These are phyloP conservation scores for Caenorhabditis plicata DNA, from an alignment of 2,888 invertebrate species.

Conservation along the genomic window DNA sequence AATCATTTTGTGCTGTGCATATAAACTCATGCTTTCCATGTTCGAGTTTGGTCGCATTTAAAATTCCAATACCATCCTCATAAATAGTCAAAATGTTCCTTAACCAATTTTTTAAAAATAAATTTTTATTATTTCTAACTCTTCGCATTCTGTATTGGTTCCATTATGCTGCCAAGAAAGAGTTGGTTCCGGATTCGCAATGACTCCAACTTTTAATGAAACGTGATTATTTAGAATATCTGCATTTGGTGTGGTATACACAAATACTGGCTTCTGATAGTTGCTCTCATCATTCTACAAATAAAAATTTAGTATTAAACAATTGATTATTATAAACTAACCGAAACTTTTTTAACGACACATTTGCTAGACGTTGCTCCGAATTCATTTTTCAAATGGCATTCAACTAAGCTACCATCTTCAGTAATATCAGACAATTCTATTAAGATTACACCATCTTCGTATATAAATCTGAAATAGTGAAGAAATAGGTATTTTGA, in stretches of 20 bases:
- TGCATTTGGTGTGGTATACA: slow-evolving; percentile 22
- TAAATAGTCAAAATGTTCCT: slow-evolving; percentile 19
- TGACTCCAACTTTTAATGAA: slow-evolving; percentile 56
- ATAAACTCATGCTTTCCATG: slow-evolving; percentile 22
- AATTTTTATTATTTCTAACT: too few relatives aligned
- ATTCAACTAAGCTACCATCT: slow-evolving; percentile 27
- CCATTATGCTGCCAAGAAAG: slow-evolving; percentile 55
- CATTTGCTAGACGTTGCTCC: slow-evolving; percentile 23
- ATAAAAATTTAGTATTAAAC: too few relatives aligned
- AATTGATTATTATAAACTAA: background rate
- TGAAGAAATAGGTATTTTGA: background rate
- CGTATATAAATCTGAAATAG: slow-evolving; percentile 29
- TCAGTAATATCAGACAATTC: slow-evolving; percentile 20
- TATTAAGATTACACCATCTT: slow-evolving; percentile 49
- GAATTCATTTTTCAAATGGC: slow-evolving; percentile 19
- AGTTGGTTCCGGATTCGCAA: slow-evolving; percentile 63
- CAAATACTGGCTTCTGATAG: slow-evolving; percentile 39
- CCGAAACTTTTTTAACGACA: slow-evolving; percentile 14
- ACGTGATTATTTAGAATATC: slow-evolving; percentile 20
- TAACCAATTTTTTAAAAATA: too few relatives aligned
- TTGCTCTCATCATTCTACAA: slow-evolving; percentile 1
- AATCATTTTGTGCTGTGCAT: slow-evolving; percentile 25
- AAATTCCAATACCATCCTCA: slow-evolving; percentile 46
- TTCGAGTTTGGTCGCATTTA: slow-evolving; percentile 17
- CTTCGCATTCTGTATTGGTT: slow-evolving; percentile 30